Evolutionary conservation across 1,140 invertebrate species (phyloP).

Genomic region (Anadara kagoshimensis): DNA sequence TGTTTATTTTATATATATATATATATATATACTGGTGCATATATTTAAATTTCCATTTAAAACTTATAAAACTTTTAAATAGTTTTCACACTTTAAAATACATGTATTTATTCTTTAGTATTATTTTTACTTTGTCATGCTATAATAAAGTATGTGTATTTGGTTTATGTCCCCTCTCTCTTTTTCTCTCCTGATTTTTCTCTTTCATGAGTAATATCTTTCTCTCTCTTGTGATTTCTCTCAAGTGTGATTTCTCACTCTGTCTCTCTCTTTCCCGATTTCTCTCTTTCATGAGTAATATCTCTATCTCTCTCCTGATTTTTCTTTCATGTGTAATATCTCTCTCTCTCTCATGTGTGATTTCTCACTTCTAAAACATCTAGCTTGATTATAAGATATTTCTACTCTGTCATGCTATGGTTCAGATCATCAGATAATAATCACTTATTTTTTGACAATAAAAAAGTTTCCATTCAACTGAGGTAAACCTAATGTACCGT

Average conservation of each 20-base stretch:
- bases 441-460: too few relatives aligned
- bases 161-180: too few relatives aligned
- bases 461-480: too few relatives aligned
- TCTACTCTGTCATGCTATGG: background rate
- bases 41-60: too few relatives aligned
- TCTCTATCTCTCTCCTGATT: constrained; percentile 26
- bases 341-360: constrained; percentile 7
- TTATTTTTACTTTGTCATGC: too few relatives aligned
- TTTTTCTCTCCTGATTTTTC: constrained; percentile 17
- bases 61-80: too few relatives aligned
- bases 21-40: too few relatives aligned
- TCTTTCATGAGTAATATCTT: constrained; percentile 9
- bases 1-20: too few relatives aligned
- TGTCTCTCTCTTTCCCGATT: constrained; percentile 19
- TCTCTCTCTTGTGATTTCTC: constrained; percentile 25
- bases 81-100: too few relatives aligned
- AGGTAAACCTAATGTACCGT: too few relatives aligned
- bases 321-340: background rate
- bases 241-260: background rate
- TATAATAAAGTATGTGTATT: too few relatives aligned
- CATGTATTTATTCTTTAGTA: too few relatives aligned
- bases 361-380: background rate
- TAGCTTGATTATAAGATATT: background rate
- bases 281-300: constrained; percentile 9
- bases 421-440: background rate